Evolutionary conservation across 2,113 vertebrate species (phyloP).

Genomic region (Ploceus nigricollis): DNA sequence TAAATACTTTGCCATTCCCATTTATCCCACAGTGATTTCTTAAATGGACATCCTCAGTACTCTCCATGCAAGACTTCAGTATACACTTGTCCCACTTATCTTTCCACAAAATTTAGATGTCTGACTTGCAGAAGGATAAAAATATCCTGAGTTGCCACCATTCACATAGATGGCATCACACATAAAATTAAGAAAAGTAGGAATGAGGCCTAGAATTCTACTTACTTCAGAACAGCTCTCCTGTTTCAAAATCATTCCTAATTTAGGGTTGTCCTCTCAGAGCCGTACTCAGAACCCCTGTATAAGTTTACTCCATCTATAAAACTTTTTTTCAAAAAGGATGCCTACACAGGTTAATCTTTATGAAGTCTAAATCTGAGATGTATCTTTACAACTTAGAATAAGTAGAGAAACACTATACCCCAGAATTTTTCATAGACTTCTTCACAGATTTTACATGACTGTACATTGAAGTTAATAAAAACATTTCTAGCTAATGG

Average conservation of each 20-base stretch:
- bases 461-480: neutral
- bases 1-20: neutral
- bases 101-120: neutral
- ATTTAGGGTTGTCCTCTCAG: neutral
- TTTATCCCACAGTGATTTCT: neutral
- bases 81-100: neutral
- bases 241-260: neutral
- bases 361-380: neutral
- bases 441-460: neutral
- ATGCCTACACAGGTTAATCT: neutral
- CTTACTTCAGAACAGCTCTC: neutral
- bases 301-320: neutral
- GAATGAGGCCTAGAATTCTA: neutral
- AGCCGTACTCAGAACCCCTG: neutral
- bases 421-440: neutral
- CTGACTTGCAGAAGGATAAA: neutral
- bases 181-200: neutral
- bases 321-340: neutral
- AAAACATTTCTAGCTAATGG: neutral
- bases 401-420: neutral
- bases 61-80: neutral
- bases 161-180: neutral
- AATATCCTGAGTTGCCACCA: too few relatives aligned
- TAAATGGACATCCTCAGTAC: neutral
- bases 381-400: neutral